Percentiles rank a stretch among this genome's conserved stretches.
These are phyloP conservation scores for Ophion costatus DNA, from an alignment of 2,888 invertebrate species.

Conservation along the genomic window DNA sequence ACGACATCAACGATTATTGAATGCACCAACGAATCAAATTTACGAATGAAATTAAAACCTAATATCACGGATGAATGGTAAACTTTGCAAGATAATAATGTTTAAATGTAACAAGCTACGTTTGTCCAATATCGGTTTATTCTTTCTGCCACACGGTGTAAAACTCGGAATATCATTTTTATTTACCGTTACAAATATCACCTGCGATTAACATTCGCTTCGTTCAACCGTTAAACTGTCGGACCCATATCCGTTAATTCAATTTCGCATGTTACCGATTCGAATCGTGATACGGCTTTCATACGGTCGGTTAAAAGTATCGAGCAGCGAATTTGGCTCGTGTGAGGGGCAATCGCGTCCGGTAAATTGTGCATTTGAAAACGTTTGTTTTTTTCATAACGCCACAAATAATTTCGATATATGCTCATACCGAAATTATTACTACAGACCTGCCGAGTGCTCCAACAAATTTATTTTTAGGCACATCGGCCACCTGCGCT, in stretches of 20 bases:
- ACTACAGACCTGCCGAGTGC: background rate
- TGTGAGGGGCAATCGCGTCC: background rate
- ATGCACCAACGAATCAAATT: background rate
- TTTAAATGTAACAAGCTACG: background rate
- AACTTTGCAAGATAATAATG: background rate
- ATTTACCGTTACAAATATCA: background rate
- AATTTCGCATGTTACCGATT: constrained; percentile 30
- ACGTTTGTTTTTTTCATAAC: constrained; percentile 7
- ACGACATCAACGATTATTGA: background rate
- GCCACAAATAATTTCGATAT: background rate
- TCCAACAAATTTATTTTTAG: background rate
- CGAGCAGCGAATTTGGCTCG: constrained; percentile 7
- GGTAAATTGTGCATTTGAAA: background rate
- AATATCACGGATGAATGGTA: background rate
- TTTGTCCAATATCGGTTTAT: background rate
- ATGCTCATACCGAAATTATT: background rate
- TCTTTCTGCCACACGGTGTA: background rate
- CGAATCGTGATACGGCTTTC: constrained; percentile 26
- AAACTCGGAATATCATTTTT: background rate
- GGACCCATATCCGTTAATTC: constrained; percentile 14
- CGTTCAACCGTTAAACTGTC: constrained; percentile 16
- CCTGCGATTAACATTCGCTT: background rate
- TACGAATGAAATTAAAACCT: background rate
- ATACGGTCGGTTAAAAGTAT: constrained; percentile 20
- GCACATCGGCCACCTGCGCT: background rate